Evolutionary conservation across 2,113 vertebrate genomes (phyloP).

Genomic region (Calyptomena viridis): DNA sequence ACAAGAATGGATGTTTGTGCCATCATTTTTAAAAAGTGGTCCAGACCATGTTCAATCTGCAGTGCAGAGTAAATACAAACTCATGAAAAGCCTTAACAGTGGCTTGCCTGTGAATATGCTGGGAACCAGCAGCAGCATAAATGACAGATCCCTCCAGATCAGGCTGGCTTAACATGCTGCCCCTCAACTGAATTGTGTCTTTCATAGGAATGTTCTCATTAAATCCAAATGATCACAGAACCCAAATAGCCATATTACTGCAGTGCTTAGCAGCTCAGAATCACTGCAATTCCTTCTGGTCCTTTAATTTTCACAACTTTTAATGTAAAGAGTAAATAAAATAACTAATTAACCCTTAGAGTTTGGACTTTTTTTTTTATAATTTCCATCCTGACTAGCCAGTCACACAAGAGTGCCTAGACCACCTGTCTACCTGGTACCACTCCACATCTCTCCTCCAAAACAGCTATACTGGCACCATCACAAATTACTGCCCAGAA

Average conservation of each 20-base stretch:
- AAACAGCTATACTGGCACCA: neutral
- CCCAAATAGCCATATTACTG: neutral
- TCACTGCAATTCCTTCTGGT: neutral
- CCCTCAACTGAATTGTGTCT: neutral
- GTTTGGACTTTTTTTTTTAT: neutral
- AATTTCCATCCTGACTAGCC: neutral
- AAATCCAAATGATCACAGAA: constrained; percentile 9
- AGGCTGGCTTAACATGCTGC: neutral
- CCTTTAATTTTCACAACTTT: neutral
- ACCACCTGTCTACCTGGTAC: neutral
- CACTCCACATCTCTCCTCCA: neutral
- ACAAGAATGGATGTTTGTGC: neutral
- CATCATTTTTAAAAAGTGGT: neutral
- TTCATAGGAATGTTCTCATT: constrained; percentile 28
- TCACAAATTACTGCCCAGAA: neutral
- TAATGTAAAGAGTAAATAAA: neutral
- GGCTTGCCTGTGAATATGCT: neutral
- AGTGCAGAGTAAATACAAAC: constrained; percentile 5
- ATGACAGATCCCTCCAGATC: neutral
- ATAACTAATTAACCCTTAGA: neutral
- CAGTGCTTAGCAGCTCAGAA: neutral
- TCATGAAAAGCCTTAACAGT: neutral
- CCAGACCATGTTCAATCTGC: neutral
- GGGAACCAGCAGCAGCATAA: neutral
- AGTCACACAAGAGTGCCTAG: neutral